Conservation (phyloP, 2,888 invertebrate genomes). For the Tetropium fuscum region DNA sequence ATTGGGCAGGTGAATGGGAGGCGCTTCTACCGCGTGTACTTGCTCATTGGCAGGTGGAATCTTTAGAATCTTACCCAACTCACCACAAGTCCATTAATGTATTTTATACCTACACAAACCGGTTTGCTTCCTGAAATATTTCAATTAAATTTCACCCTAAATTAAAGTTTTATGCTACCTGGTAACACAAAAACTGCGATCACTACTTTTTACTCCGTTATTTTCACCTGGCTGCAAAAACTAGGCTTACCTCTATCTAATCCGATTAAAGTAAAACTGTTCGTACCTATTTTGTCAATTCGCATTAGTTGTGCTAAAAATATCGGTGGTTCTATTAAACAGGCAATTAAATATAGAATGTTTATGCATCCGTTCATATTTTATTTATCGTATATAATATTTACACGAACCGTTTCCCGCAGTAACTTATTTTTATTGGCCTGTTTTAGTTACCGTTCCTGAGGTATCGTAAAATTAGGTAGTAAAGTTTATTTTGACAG, state of each 20-base stretch:
- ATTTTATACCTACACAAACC: not conserved
- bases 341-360: not conserved
- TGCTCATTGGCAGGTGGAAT: conserved; percentile 42
- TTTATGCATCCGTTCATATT: not conserved
- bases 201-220: not conserved
- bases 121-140: not conserved
- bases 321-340: not conserved
- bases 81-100: conserved; percentile 6
- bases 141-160: not conserved
- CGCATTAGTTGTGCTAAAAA: not conserved
- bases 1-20: conserved; percentile 49
- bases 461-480: conserved; percentile 18
- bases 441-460: conserved; percentile 13
- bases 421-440: conserved; percentile 18
- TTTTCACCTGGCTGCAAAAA: conserved; percentile 3
- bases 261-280: not conserved
- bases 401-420: conserved; percentile 3
- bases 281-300: not conserved
- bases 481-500: conserved; percentile 31
- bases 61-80: conserved; percentile 22
- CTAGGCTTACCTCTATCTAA: not conserved
- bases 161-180: too few species aligned
- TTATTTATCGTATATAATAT: conserved; percentile 9
- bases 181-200: too few species aligned
- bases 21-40: conserved; percentile 33